A percentile compares a stretch with the other conserved stretches of the same genome.
These are phyloP conservation scores for Podabrus alpinus DNA, from an alignment of 2,888 invertebrate genomes.

Conservation along the genomic window DNA sequence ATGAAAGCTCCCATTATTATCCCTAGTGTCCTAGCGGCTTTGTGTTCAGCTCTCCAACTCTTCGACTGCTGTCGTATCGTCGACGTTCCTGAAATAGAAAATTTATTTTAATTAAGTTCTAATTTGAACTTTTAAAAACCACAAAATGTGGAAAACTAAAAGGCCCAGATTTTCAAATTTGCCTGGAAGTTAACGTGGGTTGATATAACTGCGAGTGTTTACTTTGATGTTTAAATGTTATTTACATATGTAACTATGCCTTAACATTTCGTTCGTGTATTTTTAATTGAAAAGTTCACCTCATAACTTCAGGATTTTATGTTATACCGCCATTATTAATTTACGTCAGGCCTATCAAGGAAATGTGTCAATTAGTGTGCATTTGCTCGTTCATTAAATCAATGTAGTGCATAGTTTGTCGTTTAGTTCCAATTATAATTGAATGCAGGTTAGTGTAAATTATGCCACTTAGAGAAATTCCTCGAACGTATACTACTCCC, in stretches of 20 bases:
- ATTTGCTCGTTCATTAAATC: not conserved
- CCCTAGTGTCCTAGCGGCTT: slow-evolving; percentile 92
- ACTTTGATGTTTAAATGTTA: not conserved
- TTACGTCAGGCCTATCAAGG: not conserved
- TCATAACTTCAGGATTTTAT: not conserved
- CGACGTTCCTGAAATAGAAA: slow-evolving; percentile 61
- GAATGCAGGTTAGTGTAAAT: not conserved
- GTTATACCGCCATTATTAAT: not conserved
- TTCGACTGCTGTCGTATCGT: slow-evolving; percentile 72
- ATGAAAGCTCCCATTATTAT: slow-evolving; percentile 96
- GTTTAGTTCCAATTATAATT: not conserved
- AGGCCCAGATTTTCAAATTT: not conserved
- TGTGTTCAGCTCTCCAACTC: slow-evolving; percentile 88
- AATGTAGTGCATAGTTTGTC: not conserved
- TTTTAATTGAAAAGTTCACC: not conserved
- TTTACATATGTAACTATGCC: not conserved
- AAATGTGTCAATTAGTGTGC: not conserved
- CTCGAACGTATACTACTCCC: not conserved
- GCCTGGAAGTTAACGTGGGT: not conserved
- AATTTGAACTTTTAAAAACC: not conserved
- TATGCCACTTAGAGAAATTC: not conserved
- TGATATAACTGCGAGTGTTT: not conserved
- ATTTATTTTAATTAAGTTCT: not conserved
- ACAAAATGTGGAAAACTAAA: not conserved
- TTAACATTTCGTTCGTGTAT: not conserved